Evolutionary conservation across 2,797 vertebrate species (phyloP).

Genomic region (Pyrocephalus nanus): DNA sequence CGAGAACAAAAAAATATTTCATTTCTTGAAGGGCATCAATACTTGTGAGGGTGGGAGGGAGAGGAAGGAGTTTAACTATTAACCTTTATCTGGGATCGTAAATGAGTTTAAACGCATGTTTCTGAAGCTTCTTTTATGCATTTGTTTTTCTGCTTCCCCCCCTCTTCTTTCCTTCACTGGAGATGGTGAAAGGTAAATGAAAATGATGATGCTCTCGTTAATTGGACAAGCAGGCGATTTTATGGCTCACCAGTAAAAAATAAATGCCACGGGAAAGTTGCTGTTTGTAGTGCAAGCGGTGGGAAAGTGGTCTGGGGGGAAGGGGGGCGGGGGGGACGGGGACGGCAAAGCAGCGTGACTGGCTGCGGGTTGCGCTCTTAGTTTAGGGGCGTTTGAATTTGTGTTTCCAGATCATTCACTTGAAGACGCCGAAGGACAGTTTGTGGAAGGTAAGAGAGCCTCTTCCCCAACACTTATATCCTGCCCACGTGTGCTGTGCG

Average conservation of each 20-base stretch:
- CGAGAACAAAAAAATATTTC: conserved; percentile 53
- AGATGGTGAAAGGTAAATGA: conserved; percentile 40
- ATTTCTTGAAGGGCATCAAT: conserved; percentile 61
- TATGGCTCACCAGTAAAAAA: conserved; percentile 37
- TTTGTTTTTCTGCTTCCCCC: not conserved
- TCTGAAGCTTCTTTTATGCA: conserved; percentile 11
- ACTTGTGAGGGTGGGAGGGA: conserved; percentile 44
- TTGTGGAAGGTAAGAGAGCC: conserved; percentile 61
- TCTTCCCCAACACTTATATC: not conserved
- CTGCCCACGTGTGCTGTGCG: not conserved
- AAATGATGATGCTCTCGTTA: not conserved
- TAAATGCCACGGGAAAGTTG: conserved; percentile 26
- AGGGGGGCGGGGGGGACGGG: too few relatives aligned
- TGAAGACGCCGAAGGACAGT: conserved; percentile 22
- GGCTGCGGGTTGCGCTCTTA: not conserved
- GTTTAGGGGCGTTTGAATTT: conserved; percentile 38
- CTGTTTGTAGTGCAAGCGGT: not conserved
- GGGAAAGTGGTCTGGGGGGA: not conserved
- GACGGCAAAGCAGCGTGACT: not conserved
- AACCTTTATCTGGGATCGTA: conserved; percentile 61
- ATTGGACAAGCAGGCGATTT: conserved; percentile 16
- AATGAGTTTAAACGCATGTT: conserved; percentile 26
- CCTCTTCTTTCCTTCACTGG: not conserved
- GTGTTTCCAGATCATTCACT: conserved; percentile 48
- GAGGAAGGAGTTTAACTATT: conserved; percentile 67